Conservation (phyloP, 2,797 vertebrate species). For the Mallotus villosus region DNA sequence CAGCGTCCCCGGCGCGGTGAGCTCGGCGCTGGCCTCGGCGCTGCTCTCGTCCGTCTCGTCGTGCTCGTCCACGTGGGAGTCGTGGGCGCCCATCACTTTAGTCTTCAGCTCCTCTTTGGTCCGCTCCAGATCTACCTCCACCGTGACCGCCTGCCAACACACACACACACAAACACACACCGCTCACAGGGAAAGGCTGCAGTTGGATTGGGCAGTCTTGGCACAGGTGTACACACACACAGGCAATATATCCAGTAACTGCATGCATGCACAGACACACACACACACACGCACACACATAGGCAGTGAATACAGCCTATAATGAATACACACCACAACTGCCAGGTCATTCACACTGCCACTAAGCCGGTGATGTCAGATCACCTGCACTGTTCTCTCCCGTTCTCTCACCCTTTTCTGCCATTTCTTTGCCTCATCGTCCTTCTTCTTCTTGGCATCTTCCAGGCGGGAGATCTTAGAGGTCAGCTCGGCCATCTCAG, state of each 20-base stretch:
- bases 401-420: slow-evolving; percentile 87
- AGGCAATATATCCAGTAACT: neutral
- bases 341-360: neutral
- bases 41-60: slow-evolving; percentile 94
- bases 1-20: slow-evolving; percentile 81
- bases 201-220: slow-evolving; percentile 11
- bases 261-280: neutral
- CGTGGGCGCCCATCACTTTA: slow-evolving; percentile 86
- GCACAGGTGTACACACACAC: neutral
- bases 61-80: slow-evolving; percentile 86
- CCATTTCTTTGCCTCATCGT: slow-evolving; percentile 88
- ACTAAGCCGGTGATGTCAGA: neutral
- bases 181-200: slow-evolving; percentile 20
- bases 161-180: slow-evolving; percentile 14
- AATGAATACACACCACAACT: neutral
- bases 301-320: too few relatives aligned
- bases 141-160: slow-evolving; percentile 80
- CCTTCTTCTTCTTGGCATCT: slow-evolving; percentile 91
- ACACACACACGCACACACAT: neutral
- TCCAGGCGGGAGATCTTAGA: slow-evolving; percentile 90
- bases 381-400: slow-evolving; percentile 47
- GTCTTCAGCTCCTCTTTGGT: slow-evolving; percentile 90
- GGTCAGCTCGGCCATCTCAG: slow-evolving; percentile 92
- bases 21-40: slow-evolving; percentile 91
- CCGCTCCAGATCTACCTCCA: slow-evolving; percentile 89